Percentiles rank a stretch among this genome's conserved stretches.
phyloP scores from a whole-genome alignment of 2,888 invertebrate genomes.

The Apamea monoglypha region DNA sequence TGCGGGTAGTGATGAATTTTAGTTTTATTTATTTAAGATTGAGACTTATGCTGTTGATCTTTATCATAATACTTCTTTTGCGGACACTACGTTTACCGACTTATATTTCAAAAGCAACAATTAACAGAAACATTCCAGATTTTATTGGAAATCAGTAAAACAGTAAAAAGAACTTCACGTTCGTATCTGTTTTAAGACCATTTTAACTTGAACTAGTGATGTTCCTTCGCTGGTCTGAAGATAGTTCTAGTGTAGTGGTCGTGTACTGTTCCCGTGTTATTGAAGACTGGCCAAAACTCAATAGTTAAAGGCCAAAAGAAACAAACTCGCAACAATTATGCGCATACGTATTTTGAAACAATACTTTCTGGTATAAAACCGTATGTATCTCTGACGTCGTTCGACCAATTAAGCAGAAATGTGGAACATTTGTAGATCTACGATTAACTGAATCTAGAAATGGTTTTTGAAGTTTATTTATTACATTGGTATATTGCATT shows the following conservation, averaged over 20 bases:
- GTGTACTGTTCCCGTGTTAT: constrained; percentile 67
- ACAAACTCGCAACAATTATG: constrained; percentile 68
- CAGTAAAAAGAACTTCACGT: constrained; percentile 47
- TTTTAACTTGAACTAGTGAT: constrained; percentile 46
- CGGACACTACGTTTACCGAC: not conserved
- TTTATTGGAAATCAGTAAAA: constrained; percentile 56
- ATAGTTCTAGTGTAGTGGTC: constrained; percentile 51
- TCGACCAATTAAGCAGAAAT: constrained; percentile 42
- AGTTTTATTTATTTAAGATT: not conserved
- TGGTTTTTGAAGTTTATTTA: not conserved
- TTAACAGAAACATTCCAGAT: constrained; percentile 47
- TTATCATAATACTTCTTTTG: constrained; percentile 37
- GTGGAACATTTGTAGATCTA: constrained; percentile 28
- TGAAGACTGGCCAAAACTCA: constrained; percentile 76
- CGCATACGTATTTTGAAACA: constrained; percentile 58
- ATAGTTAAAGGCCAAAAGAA: constrained; percentile 74
- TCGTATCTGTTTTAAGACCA: constrained; percentile 48
- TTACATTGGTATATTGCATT: not conserved
- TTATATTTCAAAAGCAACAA: constrained; percentile 52
- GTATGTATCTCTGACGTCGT: constrained; percentile 40
- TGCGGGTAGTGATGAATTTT: constrained; percentile 34
- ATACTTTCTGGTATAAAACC: constrained; percentile 58
- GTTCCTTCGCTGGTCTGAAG: constrained; percentile 1
- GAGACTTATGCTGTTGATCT: constrained; percentile 19
- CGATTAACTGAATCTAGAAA: constrained; percentile 9